Evolutionary conservation across 2,888 invertebrate species (phyloP).

Genomic region (Saturnia pavonia): DNA sequence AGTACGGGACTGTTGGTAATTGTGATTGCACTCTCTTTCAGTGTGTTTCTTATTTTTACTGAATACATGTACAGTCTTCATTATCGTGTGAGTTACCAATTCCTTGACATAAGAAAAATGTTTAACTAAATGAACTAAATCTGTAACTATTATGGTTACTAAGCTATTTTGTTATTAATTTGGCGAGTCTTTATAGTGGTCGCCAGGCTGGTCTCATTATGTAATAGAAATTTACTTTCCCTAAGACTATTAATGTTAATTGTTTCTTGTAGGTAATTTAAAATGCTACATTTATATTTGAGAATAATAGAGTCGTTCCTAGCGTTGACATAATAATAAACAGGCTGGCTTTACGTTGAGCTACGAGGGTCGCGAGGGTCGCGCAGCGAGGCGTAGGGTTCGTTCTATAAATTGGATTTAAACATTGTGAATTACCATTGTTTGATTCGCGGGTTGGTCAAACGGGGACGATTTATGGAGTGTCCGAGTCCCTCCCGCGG

Average conservation of each 20-base stretch:
- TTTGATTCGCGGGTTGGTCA: conserved; percentile 77
- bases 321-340: conserved; percentile 12
- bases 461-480: conserved; percentile 77
- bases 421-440: conserved; percentile 77
- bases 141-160: neutral
- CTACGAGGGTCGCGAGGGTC: neutral
- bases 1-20: no score
- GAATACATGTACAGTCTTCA: no score
- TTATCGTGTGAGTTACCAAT: no score
- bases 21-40: no score
- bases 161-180: neutral
- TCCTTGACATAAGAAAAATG: no score
- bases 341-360: conserved; percentile 26
- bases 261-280: neutral
- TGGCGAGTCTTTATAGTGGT: neutral
- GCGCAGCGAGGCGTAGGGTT: conserved; percentile 22
- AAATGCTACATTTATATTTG: neutral
- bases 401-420: conserved; percentile 71
- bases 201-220: no score
- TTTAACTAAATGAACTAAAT: no score
- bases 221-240: no score
- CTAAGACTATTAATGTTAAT: no score
- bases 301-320: conserved; percentile 27
- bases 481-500: conserved; percentile 44
- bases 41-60: no score